Conservation (phyloP, 2,888 invertebrate species). For the Criorhina ranunculi region DNA sequence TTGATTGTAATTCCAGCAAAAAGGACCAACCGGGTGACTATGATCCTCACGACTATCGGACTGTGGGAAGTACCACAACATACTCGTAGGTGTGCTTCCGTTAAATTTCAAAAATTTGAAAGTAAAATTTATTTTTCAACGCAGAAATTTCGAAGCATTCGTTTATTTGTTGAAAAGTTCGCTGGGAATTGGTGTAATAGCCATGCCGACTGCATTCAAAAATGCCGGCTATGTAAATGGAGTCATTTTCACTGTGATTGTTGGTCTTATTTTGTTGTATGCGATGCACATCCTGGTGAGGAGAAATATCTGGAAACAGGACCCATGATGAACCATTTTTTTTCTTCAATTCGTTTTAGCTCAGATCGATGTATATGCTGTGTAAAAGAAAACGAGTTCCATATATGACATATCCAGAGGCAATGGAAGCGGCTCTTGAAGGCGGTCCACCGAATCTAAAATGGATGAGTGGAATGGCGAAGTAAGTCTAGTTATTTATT, state of each 20-base stretch:
- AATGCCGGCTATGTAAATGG: constrained; percentile 93
- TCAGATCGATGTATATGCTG: constrained; percentile 76
- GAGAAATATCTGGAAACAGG: not conserved
- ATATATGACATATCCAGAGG: constrained; percentile 91
- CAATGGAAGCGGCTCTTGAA: constrained; percentile 90
- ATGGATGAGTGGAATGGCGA: constrained; percentile 86
- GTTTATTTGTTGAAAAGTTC: constrained; percentile 95
- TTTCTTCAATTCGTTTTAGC: constrained; percentile 69
- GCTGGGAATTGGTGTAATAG: constrained; percentile 96
- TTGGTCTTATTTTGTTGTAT: constrained; percentile 93
- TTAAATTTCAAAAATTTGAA: too few relatives aligned
- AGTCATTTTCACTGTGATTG: constrained; percentile 89
- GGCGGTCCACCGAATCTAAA: constrained; percentile 89
- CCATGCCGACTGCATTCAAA: constrained; percentile 96
- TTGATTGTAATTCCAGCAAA: too few relatives aligned
- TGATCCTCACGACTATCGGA: too few relatives aligned
- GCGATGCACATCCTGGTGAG: constrained; percentile 91
- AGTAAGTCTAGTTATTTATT: constrained; percentile 77
- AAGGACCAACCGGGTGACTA: too few relatives aligned
- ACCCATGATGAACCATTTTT: not conserved
- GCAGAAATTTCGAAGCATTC: constrained; percentile 84
- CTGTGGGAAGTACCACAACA: too few relatives aligned
- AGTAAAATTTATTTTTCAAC: too few relatives aligned
- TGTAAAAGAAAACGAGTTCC: constrained; percentile 88
- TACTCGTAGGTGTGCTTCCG: too few relatives aligned